Base-by-base conservation (phyloP, 2,113 vertebrate species). In the Lepus europaeus region DNA sequence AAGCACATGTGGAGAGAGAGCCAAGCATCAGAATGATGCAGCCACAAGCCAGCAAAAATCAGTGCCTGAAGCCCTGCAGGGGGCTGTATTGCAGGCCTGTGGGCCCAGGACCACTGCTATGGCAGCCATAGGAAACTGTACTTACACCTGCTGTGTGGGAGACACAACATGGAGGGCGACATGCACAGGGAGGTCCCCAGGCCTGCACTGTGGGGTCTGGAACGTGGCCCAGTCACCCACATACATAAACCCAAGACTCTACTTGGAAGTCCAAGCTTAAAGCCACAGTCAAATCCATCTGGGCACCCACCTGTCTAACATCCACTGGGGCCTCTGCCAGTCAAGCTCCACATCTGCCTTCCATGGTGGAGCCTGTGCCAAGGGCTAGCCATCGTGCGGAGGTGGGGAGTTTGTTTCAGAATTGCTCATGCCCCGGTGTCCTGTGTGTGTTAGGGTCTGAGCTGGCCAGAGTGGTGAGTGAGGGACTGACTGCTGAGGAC, bases 1-100 rank as follows among this genome's bases (percentile, higher is more conserved):
- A 4, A 4, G 11, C 3, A 4, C 4, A 5, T 2, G 5, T 6
- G 33, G 25, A 17, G 10, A 73, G 6, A 51, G 29, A 31, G 31
- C 39, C 33, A 64, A 5, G 4, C 13, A 1, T 1, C 7, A 8
- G 25, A 39, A 16, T 3, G 5, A 8, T 0, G 1, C 1, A 13
- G 22, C 49, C 36, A 17, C 9, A 36, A 23, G 33, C 31, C 14
- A 33, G 33, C 33, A 33, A 33, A 33, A 33, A 33, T 33, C 33
- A 33, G 33, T 33, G 33, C 33, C 33, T 33, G 33, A 33, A 33
- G 73, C 70, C 56, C 45, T 10, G 9, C 14, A 19, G 0, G 8
- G 6, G 4, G 49, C 63, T 36, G 12, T 20, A 31, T 4, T n/a
- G 72, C 27, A 33, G 68, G 19, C 33, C 63, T 88, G 16, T 23